phyloP scores from a whole-genome alignment of 1,140 invertebrate genomes.

The Anoplophora glabripennis region DNA sequence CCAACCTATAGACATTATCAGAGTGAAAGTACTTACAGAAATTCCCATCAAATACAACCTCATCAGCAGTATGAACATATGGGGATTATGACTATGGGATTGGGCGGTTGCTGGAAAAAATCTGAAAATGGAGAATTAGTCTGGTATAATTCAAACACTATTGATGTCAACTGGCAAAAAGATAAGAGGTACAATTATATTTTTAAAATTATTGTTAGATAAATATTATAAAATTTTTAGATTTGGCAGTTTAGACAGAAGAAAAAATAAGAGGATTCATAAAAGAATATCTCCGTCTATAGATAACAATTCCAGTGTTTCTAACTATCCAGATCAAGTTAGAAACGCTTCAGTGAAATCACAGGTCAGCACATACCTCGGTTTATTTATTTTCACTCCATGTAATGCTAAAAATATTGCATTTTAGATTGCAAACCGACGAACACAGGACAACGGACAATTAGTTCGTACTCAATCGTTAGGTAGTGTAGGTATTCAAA shows the following conservation, averaged over 20 bases:
- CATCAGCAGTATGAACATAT: constrained; percentile 48
- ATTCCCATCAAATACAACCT: constrained; percentile 43
- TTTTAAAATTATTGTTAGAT: too few relatives aligned
- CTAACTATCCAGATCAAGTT: constrained; percentile 34
- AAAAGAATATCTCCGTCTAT: constrained; percentile 39
- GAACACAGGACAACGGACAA: constrained; percentile 53
- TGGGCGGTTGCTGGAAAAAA: constrained; percentile 46
- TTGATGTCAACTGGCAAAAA: constrained; percentile 38
- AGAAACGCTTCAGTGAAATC: constrained; percentile 32
- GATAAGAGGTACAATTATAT: constrained; percentile 41
- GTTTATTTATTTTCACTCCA: background rate
- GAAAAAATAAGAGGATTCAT: constrained; percentile 53
- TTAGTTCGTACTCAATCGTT: constrained; percentile 59
- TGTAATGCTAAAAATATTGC: constrained; percentile 25
- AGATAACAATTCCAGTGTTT: constrained; percentile 37
- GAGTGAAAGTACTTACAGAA: constrained; percentile 24
- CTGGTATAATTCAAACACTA: constrained; percentile 39
- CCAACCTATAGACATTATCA: constrained; percentile 29
- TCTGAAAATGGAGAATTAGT: constrained; percentile 43
- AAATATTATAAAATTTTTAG: constrained; percentile 36
- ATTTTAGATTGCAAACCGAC: constrained; percentile 51
- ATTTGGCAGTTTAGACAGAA: constrained; percentile 63
- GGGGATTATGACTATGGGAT: constrained; percentile 37
- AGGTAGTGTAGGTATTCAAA: constrained; percentile 58
- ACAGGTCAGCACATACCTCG: constrained; percentile 34